These are phyloP conservation scores for Campaea margaritaria DNA, from an alignment of 2,888 invertebrate species.

Conservation along the genomic window DNA sequence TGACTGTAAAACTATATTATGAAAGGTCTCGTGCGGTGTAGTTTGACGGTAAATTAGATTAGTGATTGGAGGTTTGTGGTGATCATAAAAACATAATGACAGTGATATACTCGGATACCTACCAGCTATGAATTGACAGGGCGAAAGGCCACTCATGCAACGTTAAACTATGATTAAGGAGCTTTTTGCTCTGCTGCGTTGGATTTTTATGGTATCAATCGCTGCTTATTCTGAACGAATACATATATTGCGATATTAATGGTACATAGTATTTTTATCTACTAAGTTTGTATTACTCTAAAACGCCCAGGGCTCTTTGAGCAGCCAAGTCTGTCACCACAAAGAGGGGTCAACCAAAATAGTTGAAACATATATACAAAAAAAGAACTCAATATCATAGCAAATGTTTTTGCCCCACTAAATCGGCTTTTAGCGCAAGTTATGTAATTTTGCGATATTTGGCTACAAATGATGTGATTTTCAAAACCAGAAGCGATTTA, in stretches of 20 bases:
- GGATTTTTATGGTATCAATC: not conserved
- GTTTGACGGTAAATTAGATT: slow-evolving; percentile 16
- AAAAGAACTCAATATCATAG: not conserved
- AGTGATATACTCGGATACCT: not conserved
- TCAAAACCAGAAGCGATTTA: slow-evolving; percentile 29
- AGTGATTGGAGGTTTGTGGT: slow-evolving; percentile 19
- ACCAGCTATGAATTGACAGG: slow-evolving; percentile 1
- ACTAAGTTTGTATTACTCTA: no score
- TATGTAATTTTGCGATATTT: no score
- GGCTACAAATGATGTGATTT: slow-evolving; percentile 12
- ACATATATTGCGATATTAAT: no score
- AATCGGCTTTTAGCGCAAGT: no score
- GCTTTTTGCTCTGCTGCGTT: not conserved
- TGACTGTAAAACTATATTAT: slow-evolving; percentile 20
- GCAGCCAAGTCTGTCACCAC: no score
- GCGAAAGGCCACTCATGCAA: not conserved
- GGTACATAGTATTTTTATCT: no score
- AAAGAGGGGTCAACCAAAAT: no score
- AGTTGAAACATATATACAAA: no score
- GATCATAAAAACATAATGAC: slow-evolving; percentile 6
- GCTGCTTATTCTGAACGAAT: no score
- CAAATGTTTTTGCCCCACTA: no score
- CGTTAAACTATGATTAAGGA: slow-evolving; percentile 1
- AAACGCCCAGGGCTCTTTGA: no score
- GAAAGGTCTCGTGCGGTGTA: slow-evolving; percentile 25